These are phyloP conservation scores for Lacanobia oleracea DNA, from an alignment of 2,888 invertebrate species.

Conservation along the genomic window DNA sequence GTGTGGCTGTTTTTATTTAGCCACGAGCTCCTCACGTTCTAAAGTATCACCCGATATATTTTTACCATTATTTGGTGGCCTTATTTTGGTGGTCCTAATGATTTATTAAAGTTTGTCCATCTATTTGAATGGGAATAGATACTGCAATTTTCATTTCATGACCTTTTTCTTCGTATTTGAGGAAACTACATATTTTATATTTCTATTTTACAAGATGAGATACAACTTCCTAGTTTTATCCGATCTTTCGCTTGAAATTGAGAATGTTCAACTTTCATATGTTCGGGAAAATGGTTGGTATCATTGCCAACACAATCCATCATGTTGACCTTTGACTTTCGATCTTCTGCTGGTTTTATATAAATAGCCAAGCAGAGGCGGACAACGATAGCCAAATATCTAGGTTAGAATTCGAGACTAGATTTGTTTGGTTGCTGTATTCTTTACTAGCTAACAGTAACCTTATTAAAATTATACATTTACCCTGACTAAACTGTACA, in stretches of 20 bases:
- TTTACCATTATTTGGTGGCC: too few species aligned
- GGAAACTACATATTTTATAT: slow-evolving; percentile 9
- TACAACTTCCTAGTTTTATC: slow-evolving; percentile 46
- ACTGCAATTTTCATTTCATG: not conserved
- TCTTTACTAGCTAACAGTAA: slow-evolving; percentile 6
- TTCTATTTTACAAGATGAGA: slow-evolving; percentile 33
- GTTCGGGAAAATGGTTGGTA: slow-evolving; percentile 34
- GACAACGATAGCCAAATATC: not conserved
- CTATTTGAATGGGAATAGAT: too few species aligned
- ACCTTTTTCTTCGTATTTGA: not conserved
- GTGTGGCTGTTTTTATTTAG: too few species aligned
- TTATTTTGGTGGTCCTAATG: too few species aligned
- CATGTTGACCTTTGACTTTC: slow-evolving; percentile 42
- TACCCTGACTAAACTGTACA: too few species aligned
- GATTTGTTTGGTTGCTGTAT: slow-evolving; percentile 6
- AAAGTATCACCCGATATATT: too few species aligned
- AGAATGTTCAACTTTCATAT: slow-evolving; percentile 49
- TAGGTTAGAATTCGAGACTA: slow-evolving; percentile 22
- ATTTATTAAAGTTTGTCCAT: too few species aligned
- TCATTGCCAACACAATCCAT: slow-evolving; percentile 52
- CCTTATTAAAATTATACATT: not conserved
- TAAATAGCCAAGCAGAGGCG: not conserved
- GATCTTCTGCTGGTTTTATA: slow-evolving; percentile 24
- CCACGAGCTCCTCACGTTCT: too few species aligned
- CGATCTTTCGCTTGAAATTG: slow-evolving; percentile 55